These are phyloP conservation scores for Seriola rivoliana DNA, from an alignment of 2,113 vertebrate species.

Conservation along the genomic window DNA sequence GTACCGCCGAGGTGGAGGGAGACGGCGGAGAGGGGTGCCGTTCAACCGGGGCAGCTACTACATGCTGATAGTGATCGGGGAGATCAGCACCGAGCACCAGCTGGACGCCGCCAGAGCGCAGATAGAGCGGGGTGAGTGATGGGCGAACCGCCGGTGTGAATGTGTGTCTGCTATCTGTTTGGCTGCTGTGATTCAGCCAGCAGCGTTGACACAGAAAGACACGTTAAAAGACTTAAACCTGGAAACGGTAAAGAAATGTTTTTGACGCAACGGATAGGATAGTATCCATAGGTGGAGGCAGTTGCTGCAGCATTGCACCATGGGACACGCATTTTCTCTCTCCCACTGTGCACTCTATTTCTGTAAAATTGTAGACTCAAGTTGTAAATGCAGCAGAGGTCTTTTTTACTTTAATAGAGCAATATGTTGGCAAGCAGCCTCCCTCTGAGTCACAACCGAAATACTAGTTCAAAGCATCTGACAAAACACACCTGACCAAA, in stretches of 20 bases:
- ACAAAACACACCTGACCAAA: background rate
- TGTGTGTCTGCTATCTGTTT: background rate
- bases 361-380: conserved; percentile 31
- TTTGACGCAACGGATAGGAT: conserved; percentile 58
- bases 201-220: background rate
- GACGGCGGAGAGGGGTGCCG: conserved; percentile 68
- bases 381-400: conserved; percentile 27
- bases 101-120: conserved; percentile 87
- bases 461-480: background rate
- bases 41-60: conserved; percentile 83
- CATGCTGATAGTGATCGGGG: conserved; percentile 93
- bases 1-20: conserved; percentile 75
- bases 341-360: background rate
- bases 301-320: conserved; percentile 78
- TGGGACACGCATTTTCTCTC: conserved; percentile 42
- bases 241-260: conserved; percentile 1
- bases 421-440: background rate
- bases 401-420: background rate
- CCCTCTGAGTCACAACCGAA: background rate
- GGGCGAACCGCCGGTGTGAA: background rate
- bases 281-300: conserved; percentile 36
- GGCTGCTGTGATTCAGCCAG: background rate
- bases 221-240: background rate
- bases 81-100: conserved; percentile 91
- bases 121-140: conserved; percentile 91